Conservation (phyloP, 2,888 invertebrate genomes). For the Drosophila robusta region DNA sequence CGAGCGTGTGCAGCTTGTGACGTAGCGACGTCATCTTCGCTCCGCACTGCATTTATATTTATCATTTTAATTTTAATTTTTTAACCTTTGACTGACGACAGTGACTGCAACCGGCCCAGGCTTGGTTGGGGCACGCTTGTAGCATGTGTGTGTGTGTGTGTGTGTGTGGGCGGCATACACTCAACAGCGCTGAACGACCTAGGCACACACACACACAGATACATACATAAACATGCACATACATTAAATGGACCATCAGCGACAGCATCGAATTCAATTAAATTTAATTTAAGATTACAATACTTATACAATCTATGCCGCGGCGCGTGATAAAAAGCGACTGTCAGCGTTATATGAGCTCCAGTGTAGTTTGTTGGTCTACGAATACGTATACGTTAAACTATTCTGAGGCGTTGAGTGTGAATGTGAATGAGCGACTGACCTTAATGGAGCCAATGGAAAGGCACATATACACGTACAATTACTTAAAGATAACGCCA, state of each 20-base stretch:
- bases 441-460: slow-evolving; percentile 79
- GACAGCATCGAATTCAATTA: slow-evolving; percentile 81
- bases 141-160: slow-evolving; percentile 1
- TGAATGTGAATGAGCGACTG: slow-evolving; percentile 74
- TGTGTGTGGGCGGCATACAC: slow-evolving; percentile 30
- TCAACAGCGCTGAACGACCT: slow-evolving; percentile 45
- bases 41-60: slow-evolving; percentile 40
- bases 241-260: slow-evolving; percentile 39
- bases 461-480: slow-evolving; percentile 9
- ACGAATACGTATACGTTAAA: slow-evolving; percentile 11
- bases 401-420: slow-evolving; percentile 54
- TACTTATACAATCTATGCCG: slow-evolving; percentile 42
- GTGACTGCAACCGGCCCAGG: slow-evolving; percentile 23
- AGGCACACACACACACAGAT: slow-evolving; percentile 37
- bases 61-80: slow-evolving; percentile 72
- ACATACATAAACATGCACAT: slow-evolving; percentile 9
- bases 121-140: slow-evolving; percentile 23
- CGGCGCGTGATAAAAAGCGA: slow-evolving; percentile 45
- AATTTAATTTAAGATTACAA: slow-evolving; percentile 83
- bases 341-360: slow-evolving; percentile 30
- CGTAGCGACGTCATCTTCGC: slow-evolving; percentile 38
- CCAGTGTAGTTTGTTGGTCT: slow-evolving; percentile 17
- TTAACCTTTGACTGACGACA: slow-evolving; percentile 73
- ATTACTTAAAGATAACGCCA: slow-evolving; percentile 20
- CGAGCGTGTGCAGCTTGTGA: slow-evolving; percentile 27